Base-by-base conservation (phyloP, 2,113 vertebrate genomes). In the Syrrhaptes paradoxus region DNA sequence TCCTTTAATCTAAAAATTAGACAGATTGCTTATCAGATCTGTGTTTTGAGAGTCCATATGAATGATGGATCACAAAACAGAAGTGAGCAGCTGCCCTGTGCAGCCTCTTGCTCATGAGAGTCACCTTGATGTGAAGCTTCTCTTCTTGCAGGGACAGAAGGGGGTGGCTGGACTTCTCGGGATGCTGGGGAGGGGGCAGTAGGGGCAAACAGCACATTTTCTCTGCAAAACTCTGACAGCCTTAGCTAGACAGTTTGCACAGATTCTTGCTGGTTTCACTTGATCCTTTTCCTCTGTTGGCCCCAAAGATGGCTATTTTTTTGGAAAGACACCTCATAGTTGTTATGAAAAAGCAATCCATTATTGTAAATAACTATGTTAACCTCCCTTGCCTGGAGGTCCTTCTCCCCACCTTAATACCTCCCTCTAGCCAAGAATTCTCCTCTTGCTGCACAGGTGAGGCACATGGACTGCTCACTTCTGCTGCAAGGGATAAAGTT, bases 181-280 rank as follows among this genome's bases (percentile, higher is more conserved):
- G 61, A 17, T 1, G 3, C 82, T 29, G 46, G 38, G 45, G 29
- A 51, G 28, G 21, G n/a, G 6, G 36, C 46, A 88, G 72, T 5
- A 5, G 31, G 55, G 55, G 51, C 70, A 73, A 73, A 45, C 0
- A 0, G 7, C 43, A 29, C 0, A 0, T 20, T 58, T 85, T 34
- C 32, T 22, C 57, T 75, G 48, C 68, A 67, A 28, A 80, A 73
- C 17, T 55, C 61, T 68, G 49, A 7, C 26, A 63, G 51, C 17
- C 21, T 24, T 46, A 26, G 29, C 43, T 63, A 51, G 52, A 74
- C 65, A 6, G 10, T 20, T 57, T 77, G 67, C 2, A 55, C 17
- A 61, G 46, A 20, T 66, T 38, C 77, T 89, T 74, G 5, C 20
- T 58, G 34, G 26, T 45, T 93, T 89, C 24, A 11, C 43, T 66